A percentile compares a stretch with the other conserved stretches of the same genome.
Conservation (phyloP, 2,113 vertebrate genomes). For the Menidia beryllina region DNA sequence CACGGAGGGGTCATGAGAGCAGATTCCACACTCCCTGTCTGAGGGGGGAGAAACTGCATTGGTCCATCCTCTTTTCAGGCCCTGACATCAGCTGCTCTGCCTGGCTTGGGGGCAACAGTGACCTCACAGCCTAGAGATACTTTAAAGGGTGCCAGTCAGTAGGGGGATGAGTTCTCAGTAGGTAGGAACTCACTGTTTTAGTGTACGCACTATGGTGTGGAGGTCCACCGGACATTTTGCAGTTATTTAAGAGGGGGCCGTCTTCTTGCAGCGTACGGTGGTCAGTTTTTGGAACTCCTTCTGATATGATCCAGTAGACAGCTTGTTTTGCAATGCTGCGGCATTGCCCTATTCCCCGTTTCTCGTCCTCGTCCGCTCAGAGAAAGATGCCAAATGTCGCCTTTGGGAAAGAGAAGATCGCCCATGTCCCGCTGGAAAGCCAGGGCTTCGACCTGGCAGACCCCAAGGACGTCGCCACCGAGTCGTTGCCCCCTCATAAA, state of each 20-base stretch:
- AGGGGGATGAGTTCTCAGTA: constrained; percentile 81
- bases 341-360: constrained; percentile 82
- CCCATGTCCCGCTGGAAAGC: constrained; percentile 71
- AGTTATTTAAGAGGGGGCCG: constrained; percentile 7
- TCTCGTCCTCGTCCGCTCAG: constrained; percentile 69
- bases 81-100: constrained; percentile 84
- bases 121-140: constrained; percentile 85
- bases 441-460: constrained; percentile 87
- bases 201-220: constrained; percentile 75
- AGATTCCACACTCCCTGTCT: constrained; percentile 68
- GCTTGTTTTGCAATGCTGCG: constrained; percentile 83
- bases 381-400: constrained; percentile 88
- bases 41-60: constrained; percentile 53
- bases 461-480: constrained; percentile 83
- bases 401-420: constrained; percentile 78
- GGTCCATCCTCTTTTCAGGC: constrained; percentile 66
- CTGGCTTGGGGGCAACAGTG: constrained; percentile 87
- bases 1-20: constrained; percentile 61
- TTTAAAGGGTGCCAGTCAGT: constrained; percentile 92
- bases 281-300: constrained; percentile 18
- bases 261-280: neutral
- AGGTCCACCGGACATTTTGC: constrained; percentile 67
- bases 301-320: constrained; percentile 74
- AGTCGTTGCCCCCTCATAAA: constrained; percentile 90
- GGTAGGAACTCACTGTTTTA: constrained; percentile 68